Conservation (phyloP, 2,113 vertebrate species). For the Lanius collurio region DNA sequence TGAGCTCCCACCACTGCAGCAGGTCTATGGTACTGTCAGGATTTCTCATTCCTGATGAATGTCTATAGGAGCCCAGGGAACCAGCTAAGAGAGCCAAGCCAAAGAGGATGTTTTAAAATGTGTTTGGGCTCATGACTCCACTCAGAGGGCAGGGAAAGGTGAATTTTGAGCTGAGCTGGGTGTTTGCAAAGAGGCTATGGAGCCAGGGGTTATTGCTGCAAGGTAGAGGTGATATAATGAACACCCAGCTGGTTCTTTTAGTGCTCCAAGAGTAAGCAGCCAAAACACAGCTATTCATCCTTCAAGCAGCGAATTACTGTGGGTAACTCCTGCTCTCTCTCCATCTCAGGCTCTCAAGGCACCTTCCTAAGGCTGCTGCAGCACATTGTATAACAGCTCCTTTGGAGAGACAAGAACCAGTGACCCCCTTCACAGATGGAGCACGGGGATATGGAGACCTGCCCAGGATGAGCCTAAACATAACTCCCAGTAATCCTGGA, state of each 20-base stretch:
- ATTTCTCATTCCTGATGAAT: neutral
- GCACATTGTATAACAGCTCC: neutral
- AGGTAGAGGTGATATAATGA: neutral
- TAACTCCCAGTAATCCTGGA: neutral
- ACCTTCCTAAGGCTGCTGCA: neutral
- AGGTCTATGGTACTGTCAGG: neutral
- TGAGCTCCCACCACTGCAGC: neutral
- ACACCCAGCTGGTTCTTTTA: neutral
- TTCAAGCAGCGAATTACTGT: neutral
- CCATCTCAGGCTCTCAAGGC: neutral
- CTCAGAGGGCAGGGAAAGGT: neutral
- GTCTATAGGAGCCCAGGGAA: neutral
- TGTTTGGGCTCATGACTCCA: neutral
- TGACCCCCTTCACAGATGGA: neutral
- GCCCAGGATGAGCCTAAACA: neutral
- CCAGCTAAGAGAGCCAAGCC: neutral
- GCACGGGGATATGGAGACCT: rapidly evolving
- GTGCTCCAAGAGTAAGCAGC: neutral
- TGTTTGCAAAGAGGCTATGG: neutral
- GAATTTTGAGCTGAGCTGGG: neutral
- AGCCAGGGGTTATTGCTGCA: neutral
- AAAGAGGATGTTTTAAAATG: neutral
- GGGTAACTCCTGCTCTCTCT: neutral
- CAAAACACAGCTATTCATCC: neutral
- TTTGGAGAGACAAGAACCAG: neutral